Percentiles rank a stretch among this genome's conserved stretches.
Evolutionary conservation across 2,888 invertebrate genomes (phyloP).

Genomic region (Altica lythri): DNA sequence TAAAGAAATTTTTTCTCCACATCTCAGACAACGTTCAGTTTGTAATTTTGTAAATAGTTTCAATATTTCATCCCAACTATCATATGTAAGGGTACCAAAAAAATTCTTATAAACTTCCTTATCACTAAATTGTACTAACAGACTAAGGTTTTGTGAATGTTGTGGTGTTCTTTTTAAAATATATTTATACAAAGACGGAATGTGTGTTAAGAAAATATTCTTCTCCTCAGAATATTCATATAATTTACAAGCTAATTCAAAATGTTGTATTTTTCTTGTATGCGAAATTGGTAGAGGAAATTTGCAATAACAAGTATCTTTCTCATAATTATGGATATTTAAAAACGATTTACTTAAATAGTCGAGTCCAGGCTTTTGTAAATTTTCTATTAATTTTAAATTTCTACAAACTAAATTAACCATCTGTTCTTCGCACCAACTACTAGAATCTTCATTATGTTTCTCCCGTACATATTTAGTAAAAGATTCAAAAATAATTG

Average conservation of each 20-base stretch:
- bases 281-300: conserved; percentile 63
- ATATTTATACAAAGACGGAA: conserved; percentile 69
- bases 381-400: conserved; percentile 20
- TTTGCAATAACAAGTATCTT: conserved; percentile 63
- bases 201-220: conserved; percentile 61
- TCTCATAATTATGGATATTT: conserved; percentile 59
- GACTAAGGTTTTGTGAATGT: conserved; percentile 61
- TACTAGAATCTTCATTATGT: conserved; percentile 37
- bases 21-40: conserved; percentile 66
- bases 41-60: conserved; percentile 63
- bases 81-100: conserved; percentile 61
- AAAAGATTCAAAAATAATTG: conserved; percentile 45
- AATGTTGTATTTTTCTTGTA: conserved; percentile 59
- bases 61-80: conserved; percentile 65
- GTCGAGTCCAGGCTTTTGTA: conserved; percentile 30
- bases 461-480: conserved; percentile 42
- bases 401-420: conserved; percentile 46
- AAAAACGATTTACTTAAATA: conserved; percentile 64
- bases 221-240: conserved; percentile 46
- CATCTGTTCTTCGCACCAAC: conserved; percentile 53
- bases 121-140: conserved; percentile 67
- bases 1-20: conserved; percentile 60
- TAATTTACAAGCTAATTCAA: conserved; percentile 63
- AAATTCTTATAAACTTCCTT: conserved; percentile 62
- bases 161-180: conserved; percentile 59